Conservation (phyloP, 2,888 invertebrate species). For the Meteorus colon region DNA sequence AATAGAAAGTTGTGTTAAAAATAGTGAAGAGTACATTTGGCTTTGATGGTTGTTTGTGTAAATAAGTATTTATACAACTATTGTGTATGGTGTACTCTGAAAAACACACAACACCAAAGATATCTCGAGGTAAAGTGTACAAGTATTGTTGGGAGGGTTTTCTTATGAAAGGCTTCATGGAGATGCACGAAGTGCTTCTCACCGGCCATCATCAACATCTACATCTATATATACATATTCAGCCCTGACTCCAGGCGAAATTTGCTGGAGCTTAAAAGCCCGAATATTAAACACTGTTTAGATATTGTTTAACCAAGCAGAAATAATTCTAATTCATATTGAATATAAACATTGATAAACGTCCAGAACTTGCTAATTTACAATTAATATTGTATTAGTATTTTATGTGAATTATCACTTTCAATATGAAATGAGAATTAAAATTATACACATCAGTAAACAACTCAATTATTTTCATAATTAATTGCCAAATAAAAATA, state of each 20-base stretch:
- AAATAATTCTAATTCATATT: slow-evolving; percentile 45
- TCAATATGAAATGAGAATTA: too few relatives aligned
- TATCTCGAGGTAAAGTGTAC: background rate
- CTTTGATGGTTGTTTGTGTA: too few relatives aligned
- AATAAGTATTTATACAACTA: too few relatives aligned
- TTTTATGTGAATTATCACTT: too few relatives aligned
- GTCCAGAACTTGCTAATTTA: background rate
- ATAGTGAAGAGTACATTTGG: too few relatives aligned
- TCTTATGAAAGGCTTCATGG: slow-evolving; percentile 12
- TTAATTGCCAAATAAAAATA: background rate
- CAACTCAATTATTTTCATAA: too few relatives aligned
- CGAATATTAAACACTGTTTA: slow-evolving; percentile 44
- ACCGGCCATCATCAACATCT: background rate
- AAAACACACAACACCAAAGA: background rate
- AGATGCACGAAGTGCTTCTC: background rate
- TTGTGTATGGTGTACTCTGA: background rate
- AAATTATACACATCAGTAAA: too few relatives aligned
- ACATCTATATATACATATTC: background rate
- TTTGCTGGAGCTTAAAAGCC: slow-evolving; percentile 25
- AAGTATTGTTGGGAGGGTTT: background rate
- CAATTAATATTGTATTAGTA: too few relatives aligned
- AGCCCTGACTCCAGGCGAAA: background rate
- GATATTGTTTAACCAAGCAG: slow-evolving; percentile 39
- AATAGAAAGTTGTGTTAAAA: too few relatives aligned
- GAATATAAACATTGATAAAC: slow-evolving; percentile 24